Evolutionary conservation across 2,113 vertebrate genomes (phyloP).

Genomic region (Dipodomys ordii): DNA sequence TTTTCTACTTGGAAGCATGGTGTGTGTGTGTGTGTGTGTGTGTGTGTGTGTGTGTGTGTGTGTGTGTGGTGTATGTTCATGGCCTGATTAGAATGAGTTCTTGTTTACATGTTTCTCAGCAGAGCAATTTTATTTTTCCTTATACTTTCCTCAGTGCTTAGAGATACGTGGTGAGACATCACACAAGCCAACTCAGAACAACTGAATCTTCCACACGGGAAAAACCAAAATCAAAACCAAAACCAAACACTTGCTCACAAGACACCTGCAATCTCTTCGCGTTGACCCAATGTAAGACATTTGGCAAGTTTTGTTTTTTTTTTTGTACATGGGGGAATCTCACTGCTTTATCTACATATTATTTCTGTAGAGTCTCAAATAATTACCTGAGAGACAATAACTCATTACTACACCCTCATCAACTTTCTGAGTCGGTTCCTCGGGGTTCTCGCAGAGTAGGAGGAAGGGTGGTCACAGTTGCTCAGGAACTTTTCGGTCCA

Average conservation of each 20-base stretch:
- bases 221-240: no score
- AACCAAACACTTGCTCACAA: neutral
- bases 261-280: no score
- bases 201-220: neutral
- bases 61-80: neutral
- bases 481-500: accelerated
- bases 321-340: no score
- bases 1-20: neutral
- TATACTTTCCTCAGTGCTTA: neutral
- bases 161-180: neutral
- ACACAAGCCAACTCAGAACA: neutral
- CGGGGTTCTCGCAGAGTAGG: neutral
- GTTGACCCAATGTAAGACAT: neutral
- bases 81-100: neutral
- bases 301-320: neutral
- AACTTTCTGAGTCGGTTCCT: neutral
- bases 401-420: neutral
- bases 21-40: no score
- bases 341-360: no score
- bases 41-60: no score
- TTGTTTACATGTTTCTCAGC: neutral
- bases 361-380: neutral
- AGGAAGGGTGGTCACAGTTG: no score
- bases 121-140: neutral
- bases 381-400: neutral